These are phyloP conservation scores for Peromyscus eremicus DNA, from an alignment of 2,797 vertebrate genomes.

Conservation along the genomic window DNA sequence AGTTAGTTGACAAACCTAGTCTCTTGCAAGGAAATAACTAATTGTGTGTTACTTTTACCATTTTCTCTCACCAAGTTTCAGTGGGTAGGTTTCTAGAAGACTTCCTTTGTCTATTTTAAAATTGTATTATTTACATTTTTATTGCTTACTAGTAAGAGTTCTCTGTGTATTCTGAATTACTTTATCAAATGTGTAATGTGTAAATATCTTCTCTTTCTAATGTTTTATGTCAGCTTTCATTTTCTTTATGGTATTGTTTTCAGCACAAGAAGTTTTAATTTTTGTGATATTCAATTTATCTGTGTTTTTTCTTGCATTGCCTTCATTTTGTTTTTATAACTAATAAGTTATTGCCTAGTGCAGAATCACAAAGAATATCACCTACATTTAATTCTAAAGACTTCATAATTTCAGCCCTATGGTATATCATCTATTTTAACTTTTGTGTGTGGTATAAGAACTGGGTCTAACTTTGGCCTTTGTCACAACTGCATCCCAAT, in stretches of 20 bases:
- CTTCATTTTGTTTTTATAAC: conserved; percentile 10
- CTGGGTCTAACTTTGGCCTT: not conserved
- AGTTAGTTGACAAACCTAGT: not conserved
- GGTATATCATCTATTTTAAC: not conserved
- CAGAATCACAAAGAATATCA: not conserved
- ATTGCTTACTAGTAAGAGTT: conserved; percentile 20
- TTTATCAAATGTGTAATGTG: conserved; percentile 6
- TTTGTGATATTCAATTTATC: not conserved
- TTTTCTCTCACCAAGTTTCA: not conserved
- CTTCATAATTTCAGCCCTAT: not conserved
- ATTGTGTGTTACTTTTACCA: not conserved
- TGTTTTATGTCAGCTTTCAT: not conserved
- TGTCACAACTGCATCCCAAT: not conserved
- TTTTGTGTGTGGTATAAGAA: not conserved
- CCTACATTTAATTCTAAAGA: not conserved
- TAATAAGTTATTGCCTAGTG: not conserved
- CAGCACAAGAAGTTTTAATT: not conserved
- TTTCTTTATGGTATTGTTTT: not conserved
- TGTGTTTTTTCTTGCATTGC: not conserved
- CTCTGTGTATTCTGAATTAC: not conserved
- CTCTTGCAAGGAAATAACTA: not conserved
- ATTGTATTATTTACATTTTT: not conserved
- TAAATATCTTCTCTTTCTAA: not conserved
- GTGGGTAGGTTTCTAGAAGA: not conserved
- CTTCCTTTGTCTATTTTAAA: not conserved